Base-by-base conservation (phyloP, 2,113 vertebrate species). In the Varanus komodoensis region DNA sequence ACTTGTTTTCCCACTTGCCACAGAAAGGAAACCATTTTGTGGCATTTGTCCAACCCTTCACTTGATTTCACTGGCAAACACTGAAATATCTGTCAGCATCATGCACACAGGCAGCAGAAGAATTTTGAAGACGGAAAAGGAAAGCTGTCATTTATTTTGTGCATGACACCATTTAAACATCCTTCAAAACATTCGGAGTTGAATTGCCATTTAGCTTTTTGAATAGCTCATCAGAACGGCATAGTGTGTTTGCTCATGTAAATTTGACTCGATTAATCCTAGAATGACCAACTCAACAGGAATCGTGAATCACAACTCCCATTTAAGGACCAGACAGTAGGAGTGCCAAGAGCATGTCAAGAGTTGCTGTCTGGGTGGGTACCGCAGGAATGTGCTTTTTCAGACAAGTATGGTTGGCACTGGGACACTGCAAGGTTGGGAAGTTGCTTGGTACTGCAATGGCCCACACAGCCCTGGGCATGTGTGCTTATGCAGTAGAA, bases 51-150 rank as follows among this genome's bases (percentile, higher is more conserved):
- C 93, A 92, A 84, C 75, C 68, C 78, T 93, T 95, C 82, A 91
- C 92, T 94, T 97, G 97, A 96, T 97, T 96, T 94, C 96, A 79
- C 93, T 94, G 93, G 91, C 90, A 93, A 95, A 94, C 0, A 61
- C 91, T 93, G 90, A 95, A 91, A 92, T 96, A 94, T 95, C 96
- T 93, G 94, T 96, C 94, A 94, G 94, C 92, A 92, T 95, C 95
- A 44, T 78, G 81, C 88, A 92, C 95, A 92, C 93, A 93, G 90
- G 92, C 91, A 92, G 93, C 91, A 87, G 90, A 88, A 87, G 89
- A 95, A 95, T 94, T 96, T 95, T 93, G 91, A 91, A 93, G 93
- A 94, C 91, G 89, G 91, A 95, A 96, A 57, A 94, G 93, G 90
- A 94, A 96, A 95, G 89, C 86, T 95, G 95, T 93, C 89, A 95